Evolutionary conservation across 2,888 invertebrate species (phyloP), one percentile per base, ranked within the genome.

Genomic region (Steinernema scapterisci): DNA sequence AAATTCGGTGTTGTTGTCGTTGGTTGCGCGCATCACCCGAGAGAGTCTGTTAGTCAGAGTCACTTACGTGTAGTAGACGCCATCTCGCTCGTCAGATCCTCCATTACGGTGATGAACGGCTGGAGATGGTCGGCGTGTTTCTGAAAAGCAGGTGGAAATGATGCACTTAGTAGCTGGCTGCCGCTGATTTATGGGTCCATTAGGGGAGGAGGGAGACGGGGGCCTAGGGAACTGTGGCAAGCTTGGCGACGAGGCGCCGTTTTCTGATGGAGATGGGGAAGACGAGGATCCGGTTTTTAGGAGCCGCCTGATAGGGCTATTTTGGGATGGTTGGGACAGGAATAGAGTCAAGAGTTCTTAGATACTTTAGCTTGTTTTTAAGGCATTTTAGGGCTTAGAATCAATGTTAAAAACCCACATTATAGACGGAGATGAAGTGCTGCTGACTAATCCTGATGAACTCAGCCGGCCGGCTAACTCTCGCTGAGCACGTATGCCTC

Each of bases 101-200:
- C 83, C 84, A 86, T 86, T 1, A 86, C 82, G 13, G 81, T 56
- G 38, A 86, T 83, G 73, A 76, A 84, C 13, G 82, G 80, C 72
- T 86, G 86, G 3, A 86, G 77, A 52, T 82, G 81, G 72, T 86
- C 86, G 7, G 85, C 86, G 77, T 86, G 82, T 73, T 84, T 84
- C 86, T 86, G 76, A 74, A 80, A 80, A 3, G 31, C 25, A 63
- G n/a, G 16, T 48, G 48, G 48, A n/a, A 19, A 48, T 48, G 48
- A 38, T 38, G 38, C 38, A 38, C 38, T 38, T 38, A 38, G n/a
- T n/a, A n/a, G 9, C 38, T 38, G 38, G 9, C 38, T 38, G 38
- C n/a, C n/a, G 38, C 38, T 38, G 38, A 38, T 38, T 38, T 38
- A 38, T 38, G 38, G 3, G 38, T 38, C 38, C 38, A 38, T 38